Evolutionary conservation across 92 coral and sea anemone genomes (phyloP), one percentile per base, ranked within the genome.

Genomic region (Micromussa lordhowensis): DNA sequence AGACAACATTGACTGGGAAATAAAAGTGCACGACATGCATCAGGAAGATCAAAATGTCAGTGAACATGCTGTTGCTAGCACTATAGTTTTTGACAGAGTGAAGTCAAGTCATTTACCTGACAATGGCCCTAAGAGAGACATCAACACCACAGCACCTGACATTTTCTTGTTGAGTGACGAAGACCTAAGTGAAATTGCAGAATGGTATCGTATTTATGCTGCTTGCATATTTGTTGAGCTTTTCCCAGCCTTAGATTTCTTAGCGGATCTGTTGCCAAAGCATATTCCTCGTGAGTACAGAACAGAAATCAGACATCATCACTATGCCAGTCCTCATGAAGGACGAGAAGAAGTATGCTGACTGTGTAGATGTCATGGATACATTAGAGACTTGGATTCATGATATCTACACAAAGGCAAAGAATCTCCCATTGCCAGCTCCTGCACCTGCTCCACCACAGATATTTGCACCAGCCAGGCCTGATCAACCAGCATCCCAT

Each of bases 1-100:
- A n/a, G n/a, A n/a, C n/a, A n/a, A n/a, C n/a, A n/a, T 88, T 26
- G 94, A 92, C 80, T 88, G 92, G 94, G 90, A 79, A 85, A 6
- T 87, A 80, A 86, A 49, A 29, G 92, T 55, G 21, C 92, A 92
- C 66, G 92, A 84, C 74, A 80, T 85, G 79, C 85, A 88, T 59
- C 53, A 83, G 31, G 90, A 88, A 40, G 59, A 48, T 18, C 94
- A 88, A 44, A 92, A 91, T 85, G 75, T 54, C 10, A 3, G 10
- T 54, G 59, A 54, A 54, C 59, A 54, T 54, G 59, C 59, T 3
- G 59, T 54, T 3, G 59, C 59, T 3, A 54, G 59, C 8, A 5
- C 59, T 54, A 1, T 54, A 54, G 59, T 54, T 54, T 54, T 54
- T 54, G 85, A 83, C 74, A 21, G 92, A 70, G 78, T 92, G 19